Conservation (phyloP, 2,797 vertebrate species). For the Tachyglossus aculeatus region DNA sequence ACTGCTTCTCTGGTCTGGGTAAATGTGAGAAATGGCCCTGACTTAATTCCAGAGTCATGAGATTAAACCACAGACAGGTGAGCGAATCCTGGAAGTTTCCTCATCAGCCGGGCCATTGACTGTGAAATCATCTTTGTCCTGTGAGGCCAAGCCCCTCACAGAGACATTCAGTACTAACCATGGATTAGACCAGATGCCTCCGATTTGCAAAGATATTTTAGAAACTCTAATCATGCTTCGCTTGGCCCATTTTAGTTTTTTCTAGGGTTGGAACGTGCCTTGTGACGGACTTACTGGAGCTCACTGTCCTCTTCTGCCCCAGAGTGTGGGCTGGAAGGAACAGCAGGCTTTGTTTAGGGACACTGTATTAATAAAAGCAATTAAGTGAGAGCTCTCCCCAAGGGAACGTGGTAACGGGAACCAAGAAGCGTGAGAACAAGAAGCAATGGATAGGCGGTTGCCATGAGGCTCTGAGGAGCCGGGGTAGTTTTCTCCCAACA, state of each 20-base stretch:
- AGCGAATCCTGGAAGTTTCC: background rate
- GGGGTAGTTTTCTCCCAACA: too few relatives aligned
- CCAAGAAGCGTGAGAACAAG: too few relatives aligned
- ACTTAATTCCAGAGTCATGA: constrained; percentile 14
- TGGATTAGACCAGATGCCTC: background rate
- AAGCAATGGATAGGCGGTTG: background rate
- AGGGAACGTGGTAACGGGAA: background rate
- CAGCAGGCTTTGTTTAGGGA: too few relatives aligned
- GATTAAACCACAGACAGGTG: background rate
- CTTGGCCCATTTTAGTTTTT: constrained; percentile 25
- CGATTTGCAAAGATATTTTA: background rate
- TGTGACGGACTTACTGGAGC: background rate
- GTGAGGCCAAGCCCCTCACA: background rate
- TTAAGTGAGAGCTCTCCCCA: background rate
- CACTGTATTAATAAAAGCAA: background rate
- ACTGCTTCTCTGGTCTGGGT: background rate
- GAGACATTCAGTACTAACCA: background rate
- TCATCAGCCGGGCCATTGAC: fast-evolving
- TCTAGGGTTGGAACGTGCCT: background rate
- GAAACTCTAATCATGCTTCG: constrained; percentile 9
- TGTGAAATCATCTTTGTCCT: background rate
- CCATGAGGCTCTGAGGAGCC: too few relatives aligned
- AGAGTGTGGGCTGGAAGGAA: background rate
- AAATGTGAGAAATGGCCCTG: background rate
- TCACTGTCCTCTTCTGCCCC: background rate